Evolutionary conservation across 2,113 vertebrate species (phyloP).

Genomic region (Varanus komodoensis): DNA sequence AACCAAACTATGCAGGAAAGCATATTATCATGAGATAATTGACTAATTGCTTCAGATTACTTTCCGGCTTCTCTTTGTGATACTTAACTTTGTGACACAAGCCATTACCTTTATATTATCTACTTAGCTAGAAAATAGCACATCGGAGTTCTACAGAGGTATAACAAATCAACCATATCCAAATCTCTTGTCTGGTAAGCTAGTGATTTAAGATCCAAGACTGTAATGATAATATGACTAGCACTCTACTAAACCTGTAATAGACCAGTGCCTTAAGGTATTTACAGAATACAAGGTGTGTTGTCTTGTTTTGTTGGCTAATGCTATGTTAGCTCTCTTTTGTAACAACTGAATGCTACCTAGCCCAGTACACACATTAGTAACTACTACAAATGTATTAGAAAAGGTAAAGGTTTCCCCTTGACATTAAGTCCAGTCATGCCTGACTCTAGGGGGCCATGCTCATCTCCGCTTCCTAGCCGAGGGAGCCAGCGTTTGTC

Average conservation of each 20-base stretch:
- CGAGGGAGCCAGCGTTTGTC: too few relatives aligned
- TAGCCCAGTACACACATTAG: not conserved
- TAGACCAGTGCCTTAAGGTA: not conserved
- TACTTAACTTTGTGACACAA: conserved; percentile 20
- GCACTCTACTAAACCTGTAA: not conserved
- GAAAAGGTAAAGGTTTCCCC: too few relatives aligned
- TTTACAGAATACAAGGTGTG: not conserved
- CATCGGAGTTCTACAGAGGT: not conserved
- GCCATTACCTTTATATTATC: conserved; percentile 15
- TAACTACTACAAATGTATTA: not conserved
- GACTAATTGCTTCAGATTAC: conserved; percentile 15
- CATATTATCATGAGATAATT: conserved; percentile 24
- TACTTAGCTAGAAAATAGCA: conserved; percentile 14
- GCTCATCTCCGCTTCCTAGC: too few relatives aligned
- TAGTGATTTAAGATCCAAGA: not conserved
- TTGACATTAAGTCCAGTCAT: too few relatives aligned
- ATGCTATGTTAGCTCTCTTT: not conserved
- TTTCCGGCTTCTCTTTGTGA: conserved; percentile 7
- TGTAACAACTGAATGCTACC: not conserved
- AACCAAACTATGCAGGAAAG: conserved; percentile 4
- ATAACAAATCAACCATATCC: not conserved
- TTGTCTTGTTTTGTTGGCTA: not conserved
- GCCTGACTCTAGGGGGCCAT: too few relatives aligned
- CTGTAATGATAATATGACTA: not conserved
- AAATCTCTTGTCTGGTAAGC: conserved; percentile 23